phyloP scores from a whole-genome alignment of 2,888 invertebrate species.

The Resseliella maxima region DNA sequence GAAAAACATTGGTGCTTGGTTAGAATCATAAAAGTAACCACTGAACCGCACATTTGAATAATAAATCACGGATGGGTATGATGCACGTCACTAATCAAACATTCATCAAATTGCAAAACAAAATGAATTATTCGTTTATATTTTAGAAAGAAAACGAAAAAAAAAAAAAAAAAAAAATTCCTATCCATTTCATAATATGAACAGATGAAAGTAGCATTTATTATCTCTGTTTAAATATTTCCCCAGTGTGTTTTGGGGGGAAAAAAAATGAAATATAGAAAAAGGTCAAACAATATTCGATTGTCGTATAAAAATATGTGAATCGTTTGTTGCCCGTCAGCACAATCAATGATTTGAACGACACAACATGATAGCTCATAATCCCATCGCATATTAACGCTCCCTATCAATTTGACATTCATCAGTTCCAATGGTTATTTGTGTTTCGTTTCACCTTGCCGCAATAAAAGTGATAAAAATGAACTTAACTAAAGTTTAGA shows the following conservation, averaged over 20 bases:
- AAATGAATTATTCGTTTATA: too few species aligned
- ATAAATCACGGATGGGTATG: background rate
- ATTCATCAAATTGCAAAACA: background rate
- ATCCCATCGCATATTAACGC: background rate
- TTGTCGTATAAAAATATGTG: background rate
- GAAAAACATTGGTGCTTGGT: background rate
- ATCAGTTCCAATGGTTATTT: background rate
- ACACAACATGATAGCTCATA: background rate
- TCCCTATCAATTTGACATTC: background rate
- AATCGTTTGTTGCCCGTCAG: too few species aligned
- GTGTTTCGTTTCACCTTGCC: background rate
- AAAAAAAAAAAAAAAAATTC: too few species aligned
- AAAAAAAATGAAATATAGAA: background rate
- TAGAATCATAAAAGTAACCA: background rate
- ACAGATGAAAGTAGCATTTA: too few species aligned
- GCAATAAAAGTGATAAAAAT: background rate
- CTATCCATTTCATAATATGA: too few species aligned
- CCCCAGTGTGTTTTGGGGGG: background rate
- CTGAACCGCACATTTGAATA: background rate
- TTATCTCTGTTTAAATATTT: background rate
- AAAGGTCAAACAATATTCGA: background rate
- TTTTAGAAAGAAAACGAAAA: too few species aligned
- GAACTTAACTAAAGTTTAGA: background rate
- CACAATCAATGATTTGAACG: background rate
- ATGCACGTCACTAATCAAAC: background rate